Evolutionary conservation across 2,113 vertebrate genomes (phyloP).

Genomic region (Myxocyprinus asiaticus): DNA sequence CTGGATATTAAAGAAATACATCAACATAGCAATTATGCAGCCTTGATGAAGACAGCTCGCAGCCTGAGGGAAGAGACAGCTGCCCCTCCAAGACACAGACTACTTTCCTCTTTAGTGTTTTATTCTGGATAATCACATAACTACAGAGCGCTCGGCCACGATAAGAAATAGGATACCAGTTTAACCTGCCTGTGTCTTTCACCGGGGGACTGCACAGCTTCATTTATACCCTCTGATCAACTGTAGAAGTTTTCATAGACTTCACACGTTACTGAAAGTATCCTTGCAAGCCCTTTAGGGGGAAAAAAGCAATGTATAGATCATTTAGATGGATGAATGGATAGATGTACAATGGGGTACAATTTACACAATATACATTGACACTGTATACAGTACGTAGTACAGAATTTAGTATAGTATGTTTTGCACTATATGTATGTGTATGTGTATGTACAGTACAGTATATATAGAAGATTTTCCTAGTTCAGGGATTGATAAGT

Average conservation of each 20-base stretch:
- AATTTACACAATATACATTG: too few relatives aligned
- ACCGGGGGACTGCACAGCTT: background rate
- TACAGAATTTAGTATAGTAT: too few relatives aligned
- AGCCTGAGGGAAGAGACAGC: conserved; percentile 62
- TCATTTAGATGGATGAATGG: too few relatives aligned
- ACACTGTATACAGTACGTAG: too few relatives aligned
- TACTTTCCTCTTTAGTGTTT: conserved; percentile 45
- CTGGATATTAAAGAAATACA: conserved; percentile 72
- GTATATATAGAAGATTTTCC: too few relatives aligned
- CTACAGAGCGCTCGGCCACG: background rate
- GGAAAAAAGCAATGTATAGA: too few relatives aligned
- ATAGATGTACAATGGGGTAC: too few relatives aligned
- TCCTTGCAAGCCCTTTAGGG: background rate
- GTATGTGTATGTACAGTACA: too few relatives aligned
- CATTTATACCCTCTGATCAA: conserved; percentile 19
- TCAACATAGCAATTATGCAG: conserved; percentile 68
- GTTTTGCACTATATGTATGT: too few relatives aligned
- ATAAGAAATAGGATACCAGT: conserved; percentile 32
- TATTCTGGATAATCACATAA: conserved; percentile 30
- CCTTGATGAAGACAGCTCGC: conserved; percentile 44
- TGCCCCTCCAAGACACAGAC: conserved; percentile 49
- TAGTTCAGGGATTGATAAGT: too few relatives aligned
- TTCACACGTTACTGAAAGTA: background rate
- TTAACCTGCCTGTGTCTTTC: conserved; percentile 14
- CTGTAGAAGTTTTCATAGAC: conserved; percentile 4